Conservation (phyloP, 2,113 vertebrate species). For the Lophotis ruficrista region DNA sequence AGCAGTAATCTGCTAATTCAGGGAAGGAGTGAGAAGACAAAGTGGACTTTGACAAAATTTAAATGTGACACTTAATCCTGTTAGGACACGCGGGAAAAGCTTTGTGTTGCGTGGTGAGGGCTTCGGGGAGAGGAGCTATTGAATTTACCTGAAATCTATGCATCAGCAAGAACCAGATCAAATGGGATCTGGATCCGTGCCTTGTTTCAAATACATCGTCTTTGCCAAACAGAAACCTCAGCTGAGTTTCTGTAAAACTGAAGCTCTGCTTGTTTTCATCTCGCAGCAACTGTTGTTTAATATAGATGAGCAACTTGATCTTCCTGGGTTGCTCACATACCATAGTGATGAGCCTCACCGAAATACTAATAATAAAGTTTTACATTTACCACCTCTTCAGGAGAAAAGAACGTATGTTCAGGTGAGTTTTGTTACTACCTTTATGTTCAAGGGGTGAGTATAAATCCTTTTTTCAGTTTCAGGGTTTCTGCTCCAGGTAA, state of each 20-base stretch:
- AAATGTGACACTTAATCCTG: slow-evolving; percentile 50
- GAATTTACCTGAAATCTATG: slow-evolving; percentile 34
- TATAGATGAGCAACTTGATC: slow-evolving; percentile 44
- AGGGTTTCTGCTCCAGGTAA: neutral
- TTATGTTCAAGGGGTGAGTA: neutral
- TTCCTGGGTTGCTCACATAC: slow-evolving; percentile 2
- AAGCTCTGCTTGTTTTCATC: slow-evolving; percentile 42
- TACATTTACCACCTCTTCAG: neutral
- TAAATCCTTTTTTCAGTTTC: neutral
- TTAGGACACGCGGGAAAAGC: slow-evolving; percentile 32
- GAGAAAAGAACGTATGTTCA: neutral
- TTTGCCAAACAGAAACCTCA: slow-evolving; percentile 47
- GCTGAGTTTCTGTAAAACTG: slow-evolving; percentile 26
- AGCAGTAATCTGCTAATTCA: slow-evolving; percentile 54
- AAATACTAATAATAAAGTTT: slow-evolving; percentile 4
- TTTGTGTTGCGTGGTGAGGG: neutral
- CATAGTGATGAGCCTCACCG: neutral
- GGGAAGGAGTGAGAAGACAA: slow-evolving; percentile 53
- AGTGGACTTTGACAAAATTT: slow-evolving; percentile 63
- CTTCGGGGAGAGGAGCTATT: neutral
- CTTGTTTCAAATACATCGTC: neutral
- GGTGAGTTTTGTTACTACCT: neutral
- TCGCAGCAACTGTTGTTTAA: slow-evolving; percentile 35
- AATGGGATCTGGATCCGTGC: neutral
- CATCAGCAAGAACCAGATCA: slow-evolving; percentile 9